phyloP scores from a whole-genome alignment of 2,888 invertebrate genomes.

The Lepetodrilus schrolli region DNA sequence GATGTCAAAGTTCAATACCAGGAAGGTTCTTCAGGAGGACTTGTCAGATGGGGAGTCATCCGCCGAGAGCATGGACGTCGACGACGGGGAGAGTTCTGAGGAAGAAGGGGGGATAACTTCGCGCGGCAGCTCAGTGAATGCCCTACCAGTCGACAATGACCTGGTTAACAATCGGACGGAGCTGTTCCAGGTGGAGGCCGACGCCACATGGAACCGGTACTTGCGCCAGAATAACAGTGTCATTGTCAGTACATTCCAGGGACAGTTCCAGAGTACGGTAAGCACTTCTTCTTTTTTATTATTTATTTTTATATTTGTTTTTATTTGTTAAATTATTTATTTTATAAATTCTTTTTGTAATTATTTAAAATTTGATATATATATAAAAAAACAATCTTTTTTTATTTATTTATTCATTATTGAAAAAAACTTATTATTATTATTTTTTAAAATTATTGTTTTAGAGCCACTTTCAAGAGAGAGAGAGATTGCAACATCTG shows the following conservation, averaged over 20 bases:
- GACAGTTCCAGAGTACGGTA: constrained; percentile 81
- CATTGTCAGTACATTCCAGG: constrained; percentile 81
- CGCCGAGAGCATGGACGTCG: constrained; percentile 40
- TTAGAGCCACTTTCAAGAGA: too few relatives aligned
- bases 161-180: constrained; percentile 39
- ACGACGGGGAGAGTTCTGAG: constrained; percentile 48
- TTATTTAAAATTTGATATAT: too few relatives aligned
- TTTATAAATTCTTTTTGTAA: too few relatives aligned
- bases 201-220: constrained; percentile 79
- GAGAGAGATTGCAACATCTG: too few relatives aligned
- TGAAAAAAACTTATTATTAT: too few relatives aligned
- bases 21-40: constrained; percentile 44
- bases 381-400: too few relatives aligned
- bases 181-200: constrained; percentile 75
- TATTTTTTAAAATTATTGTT: too few relatives aligned
- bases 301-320: too few relatives aligned
- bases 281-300: constrained; percentile 51
- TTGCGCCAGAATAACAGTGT: constrained; percentile 79
- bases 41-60: constrained; percentile 35
- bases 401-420: too few relatives aligned
- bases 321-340: too few relatives aligned
- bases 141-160: constrained; percentile 36
- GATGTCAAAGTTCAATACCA: constrained; percentile 65
- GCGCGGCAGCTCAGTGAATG: constrained; percentile 36
- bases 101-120: constrained; percentile 47